phyloP scores from a whole-genome alignment of 2,797 vertebrate species.

The Acrocephalus scirpaceus region DNA sequence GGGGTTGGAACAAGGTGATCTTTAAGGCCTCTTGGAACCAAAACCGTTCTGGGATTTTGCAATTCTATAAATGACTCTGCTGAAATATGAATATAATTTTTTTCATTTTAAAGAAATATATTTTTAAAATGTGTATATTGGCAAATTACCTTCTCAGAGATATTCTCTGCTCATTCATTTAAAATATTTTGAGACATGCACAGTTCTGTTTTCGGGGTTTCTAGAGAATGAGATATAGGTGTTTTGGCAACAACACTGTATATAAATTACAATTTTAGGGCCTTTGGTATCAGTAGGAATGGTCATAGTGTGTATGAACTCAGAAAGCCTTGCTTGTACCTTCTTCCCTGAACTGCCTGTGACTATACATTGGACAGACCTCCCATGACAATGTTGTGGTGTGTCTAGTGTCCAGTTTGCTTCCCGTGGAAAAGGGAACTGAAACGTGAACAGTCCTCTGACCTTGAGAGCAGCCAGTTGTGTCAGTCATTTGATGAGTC shows the following conservation, averaged over 20 bases:
- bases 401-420: background rate
- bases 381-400: accelerated
- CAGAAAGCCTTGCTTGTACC: background rate
- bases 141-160: background rate
- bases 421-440: background rate
- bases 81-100: background rate
- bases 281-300: too few species aligned
- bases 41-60: background rate
- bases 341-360: background rate
- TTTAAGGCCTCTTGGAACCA: background rate
- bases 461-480: accelerated
- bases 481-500: background rate
- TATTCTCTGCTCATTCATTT: background rate
- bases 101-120: background rate
- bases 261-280: background rate
- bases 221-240: background rate
- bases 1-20: background rate
- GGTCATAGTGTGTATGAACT: accelerated
- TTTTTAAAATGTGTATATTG: background rate
- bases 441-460: accelerated
- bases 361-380: accelerated
- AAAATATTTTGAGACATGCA: background rate
- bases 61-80: background rate
- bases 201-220: background rate
- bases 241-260: background rate